These are phyloP conservation scores for Drosophila nebulosa DNA, from an alignment of 1,140 invertebrate species.

Conservation along the genomic window DNA sequence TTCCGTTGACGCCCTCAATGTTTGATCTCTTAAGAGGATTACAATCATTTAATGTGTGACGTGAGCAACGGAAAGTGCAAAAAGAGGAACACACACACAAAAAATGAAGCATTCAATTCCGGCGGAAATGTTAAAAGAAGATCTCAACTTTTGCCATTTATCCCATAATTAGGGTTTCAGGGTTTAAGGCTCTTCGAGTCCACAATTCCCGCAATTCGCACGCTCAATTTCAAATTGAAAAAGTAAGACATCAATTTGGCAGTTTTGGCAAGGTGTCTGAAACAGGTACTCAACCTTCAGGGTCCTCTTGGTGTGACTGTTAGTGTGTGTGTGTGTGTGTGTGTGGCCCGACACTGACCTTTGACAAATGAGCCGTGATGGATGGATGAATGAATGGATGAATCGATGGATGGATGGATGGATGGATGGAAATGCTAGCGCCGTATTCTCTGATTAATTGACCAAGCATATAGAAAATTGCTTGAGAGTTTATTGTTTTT, in stretches of 20 bases:
- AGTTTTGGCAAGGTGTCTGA: conserved; percentile 36
- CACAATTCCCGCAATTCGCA: conserved; percentile 54
- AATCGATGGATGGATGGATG: conserved; percentile 70
- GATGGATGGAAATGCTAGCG: conserved; percentile 44
- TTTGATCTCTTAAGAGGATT: conserved; percentile 61
- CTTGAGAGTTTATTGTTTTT: too few species aligned
- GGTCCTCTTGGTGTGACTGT: background rate
- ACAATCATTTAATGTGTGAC: conserved; percentile 57
- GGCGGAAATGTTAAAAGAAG: conserved; percentile 58
- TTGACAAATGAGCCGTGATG: conserved; percentile 69
- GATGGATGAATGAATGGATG: conserved; percentile 29
- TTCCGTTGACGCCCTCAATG: conserved; percentile 63
- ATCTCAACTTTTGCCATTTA: conserved; percentile 30
- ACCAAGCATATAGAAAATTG: conserved; percentile 18
- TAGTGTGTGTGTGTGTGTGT: conserved; percentile 14
- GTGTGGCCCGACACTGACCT: conserved; percentile 65
- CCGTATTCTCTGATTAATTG: conserved; percentile 63
- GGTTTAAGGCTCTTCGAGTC: background rate
- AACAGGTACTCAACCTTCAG: conserved; percentile 28
- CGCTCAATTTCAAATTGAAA: conserved; percentile 76
- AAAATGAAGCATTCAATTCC: conserved; percentile 58
- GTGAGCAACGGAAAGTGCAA: conserved; percentile 65
- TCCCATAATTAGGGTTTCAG: conserved; percentile 69
- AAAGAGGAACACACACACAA: conserved; percentile 12
- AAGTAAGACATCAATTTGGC: conserved; percentile 65